Evolutionary conservation across 2,888 invertebrate genomes (phyloP).

Genomic region (Cristatella mucedo): DNA sequence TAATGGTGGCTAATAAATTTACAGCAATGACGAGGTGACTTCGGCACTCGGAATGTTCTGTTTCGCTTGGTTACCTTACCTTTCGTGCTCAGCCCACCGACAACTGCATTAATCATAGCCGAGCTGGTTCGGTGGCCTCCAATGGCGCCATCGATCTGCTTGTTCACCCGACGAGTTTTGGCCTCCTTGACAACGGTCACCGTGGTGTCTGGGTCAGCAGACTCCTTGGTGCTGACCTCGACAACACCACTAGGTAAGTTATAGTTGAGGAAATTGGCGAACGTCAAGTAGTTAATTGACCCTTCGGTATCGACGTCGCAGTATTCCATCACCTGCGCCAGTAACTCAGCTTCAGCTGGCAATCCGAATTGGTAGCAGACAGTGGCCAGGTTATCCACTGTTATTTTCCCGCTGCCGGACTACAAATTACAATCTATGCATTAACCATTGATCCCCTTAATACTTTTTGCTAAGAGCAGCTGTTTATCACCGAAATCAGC

Average conservation of each 20-base stretch:
- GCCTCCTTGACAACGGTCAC: too few relatives aligned
- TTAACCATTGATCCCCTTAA: background rate
- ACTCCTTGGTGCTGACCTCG: background rate
- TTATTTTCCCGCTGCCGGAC: constrained; percentile 24
- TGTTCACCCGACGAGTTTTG: constrained; percentile 22
- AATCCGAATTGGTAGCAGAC: constrained; percentile 30
- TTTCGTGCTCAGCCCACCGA: constrained; percentile 25
- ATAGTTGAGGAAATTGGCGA: constrained; percentile 37
- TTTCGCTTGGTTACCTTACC: too few relatives aligned
- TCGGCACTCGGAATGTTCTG: too few relatives aligned
- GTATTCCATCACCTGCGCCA: constrained; percentile 29
- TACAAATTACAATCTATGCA: background rate
- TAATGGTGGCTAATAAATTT: too few relatives aligned
- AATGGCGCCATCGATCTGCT: constrained; percentile 29
- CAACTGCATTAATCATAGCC: constrained; percentile 30
- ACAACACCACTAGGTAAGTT: constrained; percentile 27
- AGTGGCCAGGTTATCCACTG: constrained; percentile 23
- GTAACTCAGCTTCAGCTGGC: constrained; percentile 28
- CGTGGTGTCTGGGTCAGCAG: too few relatives aligned
- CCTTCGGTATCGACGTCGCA: constrained; percentile 32
- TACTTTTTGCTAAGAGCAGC: too few relatives aligned
- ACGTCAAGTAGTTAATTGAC: constrained; percentile 31
- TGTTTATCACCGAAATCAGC: too few relatives aligned
- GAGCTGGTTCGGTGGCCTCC: constrained; percentile 28
- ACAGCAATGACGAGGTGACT: too few relatives aligned